Evolutionary conservation across 2,797 vertebrate species (phyloP), one percentile per base, ranked within the genome.

Genomic region (Esox lucius): DNA sequence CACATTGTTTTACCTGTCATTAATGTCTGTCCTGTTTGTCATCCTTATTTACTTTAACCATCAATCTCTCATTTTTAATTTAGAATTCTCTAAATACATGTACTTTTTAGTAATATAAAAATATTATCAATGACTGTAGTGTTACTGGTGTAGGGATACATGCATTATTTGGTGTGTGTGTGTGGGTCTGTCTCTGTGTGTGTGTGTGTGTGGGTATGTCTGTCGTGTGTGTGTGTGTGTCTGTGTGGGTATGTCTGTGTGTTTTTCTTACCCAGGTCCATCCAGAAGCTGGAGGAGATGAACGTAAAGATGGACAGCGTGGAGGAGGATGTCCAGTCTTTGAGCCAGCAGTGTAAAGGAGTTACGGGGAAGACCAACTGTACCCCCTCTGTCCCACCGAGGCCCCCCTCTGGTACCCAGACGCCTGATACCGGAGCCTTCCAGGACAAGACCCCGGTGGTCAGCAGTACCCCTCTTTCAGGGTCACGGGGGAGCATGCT

Each of bases 211-310:
- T 65, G 1, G n/a, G n/a, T n/a, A n/a, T n/a, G n/a, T n/a, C n/a
- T n/a, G n/a, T n/a, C n/a, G n/a, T n/a, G n/a, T n/a, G n/a, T n/a
- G n/a, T n/a, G n/a, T 67, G 26, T 59, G 13, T 64, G 42, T 71
- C 71, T 68, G 42, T 64, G n/a, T 24, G 15, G 1, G 3, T 4
- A 1, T 5, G n/a, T 65, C 1, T 11, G 48, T 0, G 42, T 28
- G 35, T 28, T 70, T 35, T 51, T 76, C n/a, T 1, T 81, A 68
- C 78, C 1, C 75, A 99, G 98, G 78, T 99, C 98, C 71, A 98
- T 99, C 87, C 97, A 96, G 90, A 98, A 97, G 84, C 87, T 99
- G 75, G 98, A 97, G 85, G 96, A 99, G 85, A 93, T 99, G 91
- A 99, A 98, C 65, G 93, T 98, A 77, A 95, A 96, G 53, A 96